Evolutionary conservation across 2,888 invertebrate genomes (phyloP).

Genomic region (Neoitamus cyanurus): DNA sequence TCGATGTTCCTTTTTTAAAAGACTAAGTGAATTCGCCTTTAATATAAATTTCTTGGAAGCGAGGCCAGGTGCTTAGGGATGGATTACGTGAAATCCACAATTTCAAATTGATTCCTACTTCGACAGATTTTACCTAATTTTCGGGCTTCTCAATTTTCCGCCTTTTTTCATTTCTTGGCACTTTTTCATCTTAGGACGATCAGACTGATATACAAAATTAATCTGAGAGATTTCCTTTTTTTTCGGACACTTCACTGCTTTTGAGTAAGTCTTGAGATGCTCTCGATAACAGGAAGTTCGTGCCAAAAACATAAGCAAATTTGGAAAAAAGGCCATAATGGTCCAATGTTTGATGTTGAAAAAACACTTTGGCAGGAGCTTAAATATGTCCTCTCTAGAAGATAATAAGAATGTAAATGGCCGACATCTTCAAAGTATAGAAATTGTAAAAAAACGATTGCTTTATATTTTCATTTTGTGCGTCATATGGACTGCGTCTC

Average conservation of each 20-base stretch:
- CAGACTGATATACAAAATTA: not conserved
- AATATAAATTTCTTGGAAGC: not conserved
- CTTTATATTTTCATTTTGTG: too few species aligned
- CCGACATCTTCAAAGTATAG: too few species aligned
- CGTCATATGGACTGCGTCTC: too few species aligned
- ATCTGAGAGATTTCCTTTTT: not conserved
- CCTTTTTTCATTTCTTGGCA: not conserved
- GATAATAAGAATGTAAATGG: too few species aligned
- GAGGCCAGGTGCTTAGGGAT: not conserved
- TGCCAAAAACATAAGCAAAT: not conserved
- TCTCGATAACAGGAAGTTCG: not conserved
- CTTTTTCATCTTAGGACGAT: not conserved
- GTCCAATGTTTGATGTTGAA: not conserved
- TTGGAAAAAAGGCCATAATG: not conserved
- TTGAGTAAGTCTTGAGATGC: not conserved
- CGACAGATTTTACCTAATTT: not conserved
- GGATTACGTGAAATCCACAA: constrained; percentile 10
- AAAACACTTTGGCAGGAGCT: too few species aligned
- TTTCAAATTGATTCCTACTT: constrained; percentile 10
- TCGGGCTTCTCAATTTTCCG: constrained; percentile 9
- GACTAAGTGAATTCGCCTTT: constrained; percentile 7
- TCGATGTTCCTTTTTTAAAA: not conserved
- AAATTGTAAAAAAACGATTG: too few species aligned
- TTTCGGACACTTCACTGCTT: not conserved
- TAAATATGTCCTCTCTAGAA: too few species aligned